phyloP scores from a whole-genome alignment of 1,140 invertebrate species.

The Musca domestica region DNA sequence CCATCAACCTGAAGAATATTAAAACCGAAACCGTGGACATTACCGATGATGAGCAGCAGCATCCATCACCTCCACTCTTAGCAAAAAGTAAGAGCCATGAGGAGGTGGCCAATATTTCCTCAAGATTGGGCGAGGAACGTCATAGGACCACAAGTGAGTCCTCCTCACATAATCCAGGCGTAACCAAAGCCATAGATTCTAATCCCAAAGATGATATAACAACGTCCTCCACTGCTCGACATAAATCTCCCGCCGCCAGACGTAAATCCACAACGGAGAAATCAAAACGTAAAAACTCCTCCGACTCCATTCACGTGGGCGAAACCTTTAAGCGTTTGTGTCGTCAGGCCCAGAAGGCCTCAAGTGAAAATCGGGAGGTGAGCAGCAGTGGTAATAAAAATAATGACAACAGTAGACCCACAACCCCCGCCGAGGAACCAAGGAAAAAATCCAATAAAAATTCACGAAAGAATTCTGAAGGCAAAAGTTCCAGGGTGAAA shows the following conservation, averaged over 20 bases:
- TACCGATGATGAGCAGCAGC: neutral
- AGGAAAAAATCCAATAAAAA: neutral
- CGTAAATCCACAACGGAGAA: slow-evolving; percentile 12
- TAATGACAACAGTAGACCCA: neutral
- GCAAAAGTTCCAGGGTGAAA: no score
- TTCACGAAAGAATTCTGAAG: neutral
- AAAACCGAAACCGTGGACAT: slow-evolving; percentile 3
- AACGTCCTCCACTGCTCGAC: slow-evolving; percentile 15
- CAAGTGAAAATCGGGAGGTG: no score
- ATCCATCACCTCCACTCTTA: no score
- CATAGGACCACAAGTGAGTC: no score
- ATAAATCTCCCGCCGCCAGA: slow-evolving; percentile 6
- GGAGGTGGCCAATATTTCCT: no score
- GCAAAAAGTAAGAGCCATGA: neutral
- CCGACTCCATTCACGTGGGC: neutral
- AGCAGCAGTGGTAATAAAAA: neutral
- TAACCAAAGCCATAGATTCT: no score
- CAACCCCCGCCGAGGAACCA: neutral
- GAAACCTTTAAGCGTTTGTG: no score
- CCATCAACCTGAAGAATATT: neutral
- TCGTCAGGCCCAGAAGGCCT: no score
- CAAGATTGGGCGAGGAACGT: no score
- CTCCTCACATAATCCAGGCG: no score
- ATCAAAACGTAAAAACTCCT: slow-evolving; percentile 12
- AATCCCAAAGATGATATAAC: no score